Evolutionary conservation across 2,113 vertebrate species (phyloP).

Genomic region (Oncorhynchus clarkii): DNA sequence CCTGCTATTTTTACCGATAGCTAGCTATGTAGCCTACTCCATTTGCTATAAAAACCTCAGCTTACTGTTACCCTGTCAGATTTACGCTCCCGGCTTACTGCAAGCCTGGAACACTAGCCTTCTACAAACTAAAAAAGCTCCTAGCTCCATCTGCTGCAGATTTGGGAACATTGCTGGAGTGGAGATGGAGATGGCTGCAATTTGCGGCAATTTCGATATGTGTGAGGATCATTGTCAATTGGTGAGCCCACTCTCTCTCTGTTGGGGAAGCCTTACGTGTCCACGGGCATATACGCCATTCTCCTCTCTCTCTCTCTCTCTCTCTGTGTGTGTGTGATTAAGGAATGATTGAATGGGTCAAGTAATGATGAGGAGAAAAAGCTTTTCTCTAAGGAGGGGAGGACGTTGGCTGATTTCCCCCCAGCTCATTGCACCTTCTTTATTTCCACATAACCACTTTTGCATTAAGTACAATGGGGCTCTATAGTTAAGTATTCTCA

Average conservation of each 20-base stretch:
- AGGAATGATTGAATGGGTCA: constrained; percentile 36
- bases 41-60: neutral
- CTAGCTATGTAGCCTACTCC: neutral
- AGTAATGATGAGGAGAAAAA: constrained; percentile 8
- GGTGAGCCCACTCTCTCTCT: constrained; percentile 30
- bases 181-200: constrained; percentile 56
- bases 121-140: too few relatives aligned
- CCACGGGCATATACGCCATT: neutral
- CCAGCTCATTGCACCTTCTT: constrained; percentile 7
- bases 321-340: constrained; percentile 18
- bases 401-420: neutral
- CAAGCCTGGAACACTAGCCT: too few relatives aligned
- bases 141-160: constrained; percentile 55
- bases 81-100: neutral
- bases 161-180: constrained; percentile 48
- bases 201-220: constrained; percentile 66
- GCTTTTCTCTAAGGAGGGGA: too few relatives aligned
- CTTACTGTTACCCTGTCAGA: neutral
- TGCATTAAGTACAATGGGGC: neutral
- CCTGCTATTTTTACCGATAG: neutral
- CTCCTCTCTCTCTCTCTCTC: neutral
- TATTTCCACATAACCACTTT: constrained; percentile 10
- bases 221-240: constrained; percentile 55
- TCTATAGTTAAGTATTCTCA: constrained; percentile 8
- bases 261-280: constrained; percentile 25